These are phyloP conservation scores for Monoplex corrugatus DNA, from an alignment of 2,888 invertebrate genomes.

Conservation along the genomic window DNA sequence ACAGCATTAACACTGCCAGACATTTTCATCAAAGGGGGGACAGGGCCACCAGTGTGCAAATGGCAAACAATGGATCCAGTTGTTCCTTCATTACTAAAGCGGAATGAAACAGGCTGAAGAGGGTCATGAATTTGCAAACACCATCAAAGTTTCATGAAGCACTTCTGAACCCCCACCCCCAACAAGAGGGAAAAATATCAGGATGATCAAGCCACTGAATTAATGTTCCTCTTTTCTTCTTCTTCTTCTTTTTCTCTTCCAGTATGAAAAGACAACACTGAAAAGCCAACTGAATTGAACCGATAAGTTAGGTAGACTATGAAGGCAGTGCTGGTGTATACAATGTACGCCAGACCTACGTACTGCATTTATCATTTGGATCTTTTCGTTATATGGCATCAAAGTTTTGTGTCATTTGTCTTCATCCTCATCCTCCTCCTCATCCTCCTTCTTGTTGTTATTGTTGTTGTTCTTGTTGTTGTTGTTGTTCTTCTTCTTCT, in stretches of 20 bases:
- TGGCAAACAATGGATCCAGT: not conserved
- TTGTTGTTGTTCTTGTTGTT: not conserved
- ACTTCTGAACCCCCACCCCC: not conserved
- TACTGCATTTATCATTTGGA: no score
- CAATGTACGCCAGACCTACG: no score
- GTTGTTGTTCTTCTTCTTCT: not conserved
- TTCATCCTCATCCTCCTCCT: not conserved
- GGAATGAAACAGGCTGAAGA: not conserved
- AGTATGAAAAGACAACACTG: no score
- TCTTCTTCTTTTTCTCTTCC: not conserved
- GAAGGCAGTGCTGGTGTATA: no score
- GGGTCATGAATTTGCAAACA: not conserved
- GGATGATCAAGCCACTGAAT: not conserved
- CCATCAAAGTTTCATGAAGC: conserved; percentile 18
- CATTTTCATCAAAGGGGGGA: no score
- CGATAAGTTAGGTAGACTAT: no score
- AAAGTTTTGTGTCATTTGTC: no score
- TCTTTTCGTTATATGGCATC: no score
- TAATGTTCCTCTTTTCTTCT: not conserved
- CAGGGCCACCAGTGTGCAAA: not conserved
- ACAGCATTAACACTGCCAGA: no score
- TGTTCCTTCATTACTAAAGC: not conserved
- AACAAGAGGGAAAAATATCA: not conserved
- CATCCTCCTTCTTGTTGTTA: not conserved
- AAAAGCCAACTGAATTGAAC: no score